Percentiles rank a stretch among this genome's conserved stretches.
Conservation (phyloP, 2,113 vertebrate genomes). For the Hippopotamus amphibius region DNA sequence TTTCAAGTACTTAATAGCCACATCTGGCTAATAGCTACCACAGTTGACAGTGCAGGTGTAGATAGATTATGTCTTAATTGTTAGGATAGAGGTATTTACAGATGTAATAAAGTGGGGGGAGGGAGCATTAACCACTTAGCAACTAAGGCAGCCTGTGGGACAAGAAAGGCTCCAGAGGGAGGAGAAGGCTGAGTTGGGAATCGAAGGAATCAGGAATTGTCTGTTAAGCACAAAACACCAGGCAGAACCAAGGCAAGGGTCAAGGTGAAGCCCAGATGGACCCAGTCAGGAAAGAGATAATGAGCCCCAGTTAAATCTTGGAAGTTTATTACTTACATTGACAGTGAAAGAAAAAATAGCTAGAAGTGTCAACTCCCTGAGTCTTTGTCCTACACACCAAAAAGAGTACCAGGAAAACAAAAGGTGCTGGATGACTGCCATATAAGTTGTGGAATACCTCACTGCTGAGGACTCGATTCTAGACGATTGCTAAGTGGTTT, state of each 20-base stretch:
- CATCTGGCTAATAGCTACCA: not conserved
- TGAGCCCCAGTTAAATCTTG: not conserved
- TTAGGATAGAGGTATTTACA: not conserved
- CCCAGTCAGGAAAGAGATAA: not conserved
- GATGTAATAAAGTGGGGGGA: not conserved
- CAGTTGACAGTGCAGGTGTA: not conserved
- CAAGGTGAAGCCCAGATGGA: not conserved
- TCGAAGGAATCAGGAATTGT: not conserved
- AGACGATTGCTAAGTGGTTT: not conserved
- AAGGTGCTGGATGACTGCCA: not conserved
- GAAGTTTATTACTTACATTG: not conserved
- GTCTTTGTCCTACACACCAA: not conserved
- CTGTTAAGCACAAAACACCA: not conserved
- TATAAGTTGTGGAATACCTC: not conserved
- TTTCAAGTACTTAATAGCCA: not conserved
- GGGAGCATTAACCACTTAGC: no score
- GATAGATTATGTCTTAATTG: not conserved
- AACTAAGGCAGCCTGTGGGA: not conserved
- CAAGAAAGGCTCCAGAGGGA: not conserved
- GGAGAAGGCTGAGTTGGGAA: not conserved
- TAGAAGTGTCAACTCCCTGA: not conserved
- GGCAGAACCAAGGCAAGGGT: not conserved
- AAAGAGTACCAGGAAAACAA: not conserved
- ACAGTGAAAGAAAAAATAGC: not conserved
- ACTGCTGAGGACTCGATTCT: not conserved